Percentiles rank a stretch among this genome's conserved stretches.
These are phyloP conservation scores for Leptura quadrifasciata DNA, from an alignment of 2,888 invertebrate species.

Conservation along the genomic window DNA sequence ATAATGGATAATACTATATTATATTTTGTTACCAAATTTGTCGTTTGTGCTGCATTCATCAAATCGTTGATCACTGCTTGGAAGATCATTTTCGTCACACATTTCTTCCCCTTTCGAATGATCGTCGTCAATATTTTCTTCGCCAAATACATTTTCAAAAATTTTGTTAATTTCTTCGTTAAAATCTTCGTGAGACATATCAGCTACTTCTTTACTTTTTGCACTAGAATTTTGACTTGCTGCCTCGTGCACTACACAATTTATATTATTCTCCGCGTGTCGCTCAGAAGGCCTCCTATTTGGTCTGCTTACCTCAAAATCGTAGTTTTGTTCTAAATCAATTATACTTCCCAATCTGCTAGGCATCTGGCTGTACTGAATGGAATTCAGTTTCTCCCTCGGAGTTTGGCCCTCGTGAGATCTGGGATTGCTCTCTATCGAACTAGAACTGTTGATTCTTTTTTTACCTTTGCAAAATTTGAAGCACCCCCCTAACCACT, in stretches of 20 bases:
- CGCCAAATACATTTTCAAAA: conserved; percentile 65
- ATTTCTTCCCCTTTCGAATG: conserved; percentile 12
- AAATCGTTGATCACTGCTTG: not conserved
- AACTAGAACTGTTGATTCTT: conserved; percentile 52
- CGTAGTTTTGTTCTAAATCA: conserved; percentile 42
- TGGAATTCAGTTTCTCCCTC: conserved; percentile 57
- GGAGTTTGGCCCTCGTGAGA: conserved; percentile 66
- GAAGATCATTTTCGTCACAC: conserved; percentile 27
- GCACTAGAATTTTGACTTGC: conserved; percentile 9
- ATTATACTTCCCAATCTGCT: conserved; percentile 28
- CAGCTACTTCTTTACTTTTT: conserved; percentile 10
- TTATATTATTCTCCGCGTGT: conserved; percentile 27
- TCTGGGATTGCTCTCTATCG: conserved; percentile 68
- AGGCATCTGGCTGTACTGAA: conserved; percentile 9
- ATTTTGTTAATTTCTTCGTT: conserved; percentile 63
- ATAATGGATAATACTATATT: not conserved
- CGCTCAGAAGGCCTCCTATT: not conserved
- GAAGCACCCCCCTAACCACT: conserved; percentile 83
- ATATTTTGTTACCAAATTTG: not conserved
- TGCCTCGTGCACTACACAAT: conserved; percentile 43
- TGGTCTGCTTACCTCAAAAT: conserved; percentile 38
- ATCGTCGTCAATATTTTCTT: conserved; percentile 50
- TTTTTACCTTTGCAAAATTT: conserved; percentile 75
- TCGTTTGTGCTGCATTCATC: not conserved
- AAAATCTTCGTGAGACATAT: conserved; percentile 45